A percentile compares a stretch with the other conserved stretches of the same genome.
phyloP scores from a whole-genome alignment of 1,140 invertebrate genomes.

The Pomacea maculata region DNA sequence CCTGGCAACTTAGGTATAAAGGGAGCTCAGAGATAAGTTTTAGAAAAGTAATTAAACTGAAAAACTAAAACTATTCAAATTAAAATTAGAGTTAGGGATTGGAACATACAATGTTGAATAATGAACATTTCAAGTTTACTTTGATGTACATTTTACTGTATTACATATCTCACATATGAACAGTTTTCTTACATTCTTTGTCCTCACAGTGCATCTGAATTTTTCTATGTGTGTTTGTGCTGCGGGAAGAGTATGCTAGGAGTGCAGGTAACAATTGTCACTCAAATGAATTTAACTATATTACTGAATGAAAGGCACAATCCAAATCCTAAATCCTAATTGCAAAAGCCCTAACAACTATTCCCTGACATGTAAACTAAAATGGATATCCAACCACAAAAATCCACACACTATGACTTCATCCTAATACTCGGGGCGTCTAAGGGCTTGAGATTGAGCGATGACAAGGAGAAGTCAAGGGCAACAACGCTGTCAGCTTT shows the following conservation, averaged over 20 bases:
- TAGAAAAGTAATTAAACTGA: too few species aligned
- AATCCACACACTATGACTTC: constrained; percentile 2
- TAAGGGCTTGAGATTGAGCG: background rate
- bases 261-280: background rate
- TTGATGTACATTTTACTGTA: background rate
- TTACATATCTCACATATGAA: background rate
- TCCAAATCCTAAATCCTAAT: background rate
- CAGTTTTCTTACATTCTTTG: background rate
- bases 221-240: background rate
- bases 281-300: background rate
- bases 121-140: too few species aligned
- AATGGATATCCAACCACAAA: constrained; percentile 1
- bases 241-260: background rate
- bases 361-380: background rate
- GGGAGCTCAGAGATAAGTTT: too few species aligned
- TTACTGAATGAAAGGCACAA: background rate
- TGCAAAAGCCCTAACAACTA: background rate
- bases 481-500: background rate
- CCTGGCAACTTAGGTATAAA: too few species aligned
- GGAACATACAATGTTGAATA: background rate
- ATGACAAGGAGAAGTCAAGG: background rate
- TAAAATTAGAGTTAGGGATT: too few species aligned
- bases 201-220: background rate
- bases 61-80: too few species aligned
- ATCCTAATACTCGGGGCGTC: background rate